A percentile compares a stretch with the other conserved stretches of the same genome.
These are phyloP conservation scores for Hippoglossus stenolepis DNA, from an alignment of 2,113 vertebrate species.

Conservation along the genomic window DNA sequence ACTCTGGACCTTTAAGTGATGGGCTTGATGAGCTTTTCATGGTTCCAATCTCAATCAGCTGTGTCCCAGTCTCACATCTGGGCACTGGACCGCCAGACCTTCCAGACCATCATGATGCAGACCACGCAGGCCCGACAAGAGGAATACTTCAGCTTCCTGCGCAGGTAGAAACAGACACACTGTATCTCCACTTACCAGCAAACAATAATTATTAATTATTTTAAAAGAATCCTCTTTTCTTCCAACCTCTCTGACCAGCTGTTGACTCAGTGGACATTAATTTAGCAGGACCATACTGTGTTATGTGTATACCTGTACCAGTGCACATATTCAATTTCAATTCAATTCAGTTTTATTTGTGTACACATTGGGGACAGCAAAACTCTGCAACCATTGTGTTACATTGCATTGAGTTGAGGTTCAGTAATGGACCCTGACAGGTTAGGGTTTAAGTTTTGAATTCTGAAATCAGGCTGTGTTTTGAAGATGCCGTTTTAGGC, in stretches of 20 bases:
- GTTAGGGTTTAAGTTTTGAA: no score
- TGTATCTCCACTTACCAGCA: not conserved
- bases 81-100: slow-evolving; percentile 84
- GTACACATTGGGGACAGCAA: no score
- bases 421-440: no score
- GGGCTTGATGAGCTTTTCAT: not conserved
- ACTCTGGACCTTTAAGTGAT: no score
- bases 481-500: no score
- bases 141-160: slow-evolving; percentile 85
- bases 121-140: slow-evolving; percentile 81
- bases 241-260: not conserved
- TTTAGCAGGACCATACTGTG: not conserved
- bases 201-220: not conserved
- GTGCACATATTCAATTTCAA: no score
- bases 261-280: not conserved
- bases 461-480: no score
- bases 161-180: slow-evolving; percentile 74
- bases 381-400: no score
- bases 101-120: slow-evolving; percentile 86
- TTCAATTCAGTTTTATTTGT: no score
- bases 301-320: no score
- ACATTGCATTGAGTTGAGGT: no score
- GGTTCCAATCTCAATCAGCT: slow-evolving; percentile 63
- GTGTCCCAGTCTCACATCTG: slow-evolving; percentile 82
- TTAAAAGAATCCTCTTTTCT: not conserved